phyloP scores from a whole-genome alignment of 1,140 invertebrate genomes.

The Zaprionus inermis region DNA sequence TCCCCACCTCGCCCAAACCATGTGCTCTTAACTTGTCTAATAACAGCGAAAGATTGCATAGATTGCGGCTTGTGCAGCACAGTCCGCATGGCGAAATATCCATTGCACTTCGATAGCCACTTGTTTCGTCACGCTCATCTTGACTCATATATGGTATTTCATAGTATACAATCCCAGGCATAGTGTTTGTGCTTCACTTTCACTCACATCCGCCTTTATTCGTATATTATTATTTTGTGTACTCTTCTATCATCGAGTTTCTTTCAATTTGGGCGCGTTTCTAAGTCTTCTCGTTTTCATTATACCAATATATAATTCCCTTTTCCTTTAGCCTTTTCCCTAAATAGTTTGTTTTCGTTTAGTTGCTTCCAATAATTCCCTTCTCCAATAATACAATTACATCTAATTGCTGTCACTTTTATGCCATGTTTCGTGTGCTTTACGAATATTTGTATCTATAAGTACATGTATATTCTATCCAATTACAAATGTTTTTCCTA shows the following conservation, averaged over 20 bases:
- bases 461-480: not conserved
- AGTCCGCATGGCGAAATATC: constrained; percentile 1
- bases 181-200: not conserved
- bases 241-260: not conserved
- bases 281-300: not conserved
- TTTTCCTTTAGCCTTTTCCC: not conserved
- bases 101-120: not conserved
- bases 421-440: no score
- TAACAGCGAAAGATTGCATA: constrained; percentile 1
- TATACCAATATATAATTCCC: not conserved
- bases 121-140: not conserved
- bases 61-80: not conserved
- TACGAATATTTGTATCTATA: no score
- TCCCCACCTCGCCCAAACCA: no score
- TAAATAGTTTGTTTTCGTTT: not conserved
- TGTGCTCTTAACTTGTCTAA: constrained; percentile 25
- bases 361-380: no score
- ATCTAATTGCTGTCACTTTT: not conserved
- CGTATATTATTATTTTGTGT: not conserved
- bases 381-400: not conserved
- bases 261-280: not conserved
- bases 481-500: not conserved
- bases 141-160: constrained; percentile 2
- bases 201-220: not conserved
- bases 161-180: not conserved